Evolutionary conservation across 1,140 invertebrate species (phyloP).

Genomic region (Nephotettix cincticeps): DNA sequence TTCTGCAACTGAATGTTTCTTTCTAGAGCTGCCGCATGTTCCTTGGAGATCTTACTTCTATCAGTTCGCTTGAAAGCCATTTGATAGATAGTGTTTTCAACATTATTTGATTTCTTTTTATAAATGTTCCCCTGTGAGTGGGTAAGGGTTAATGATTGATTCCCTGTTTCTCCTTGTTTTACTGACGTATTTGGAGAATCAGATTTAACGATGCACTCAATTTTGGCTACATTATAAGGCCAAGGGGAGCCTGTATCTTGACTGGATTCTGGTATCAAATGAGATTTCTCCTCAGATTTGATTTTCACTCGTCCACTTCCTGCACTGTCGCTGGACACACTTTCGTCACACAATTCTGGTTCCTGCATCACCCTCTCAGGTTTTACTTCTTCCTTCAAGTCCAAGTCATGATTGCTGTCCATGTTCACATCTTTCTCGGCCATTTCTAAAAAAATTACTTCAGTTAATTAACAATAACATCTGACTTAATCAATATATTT

Average conservation of each 20-base stretch:
- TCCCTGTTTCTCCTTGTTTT: neutral
- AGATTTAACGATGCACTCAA: conserved; percentile 4
- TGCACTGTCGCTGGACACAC: conserved; percentile 16
- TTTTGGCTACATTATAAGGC: conserved; percentile 22
- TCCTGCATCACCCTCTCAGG: neutral
- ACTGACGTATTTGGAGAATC: neutral
- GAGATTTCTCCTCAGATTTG: conserved; percentile 14
- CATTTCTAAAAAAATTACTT: no score
- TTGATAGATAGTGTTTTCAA: conserved; percentile 37
- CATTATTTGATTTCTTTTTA: conserved; percentile 27
- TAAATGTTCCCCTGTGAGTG: conserved; percentile 16
- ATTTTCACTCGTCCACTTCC: conserved; percentile 24
- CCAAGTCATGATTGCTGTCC: neutral
- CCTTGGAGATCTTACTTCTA: conserved; percentile 31
- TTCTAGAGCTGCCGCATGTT: conserved; percentile 49
- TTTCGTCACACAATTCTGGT: conserved; percentile 18
- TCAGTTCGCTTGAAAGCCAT: conserved; percentile 35
- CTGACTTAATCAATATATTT: no score
- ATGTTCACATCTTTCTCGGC: neutral
- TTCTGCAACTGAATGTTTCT: conserved; percentile 61
- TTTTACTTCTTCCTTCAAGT: neutral
- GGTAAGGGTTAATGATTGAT: neutral
- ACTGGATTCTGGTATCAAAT: conserved; percentile 6
- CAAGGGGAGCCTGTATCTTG: conserved; percentile 21
- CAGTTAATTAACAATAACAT: no score